phyloP scores from a whole-genome alignment of 2,888 invertebrate genomes.

The Erebia palarica region DNA sequence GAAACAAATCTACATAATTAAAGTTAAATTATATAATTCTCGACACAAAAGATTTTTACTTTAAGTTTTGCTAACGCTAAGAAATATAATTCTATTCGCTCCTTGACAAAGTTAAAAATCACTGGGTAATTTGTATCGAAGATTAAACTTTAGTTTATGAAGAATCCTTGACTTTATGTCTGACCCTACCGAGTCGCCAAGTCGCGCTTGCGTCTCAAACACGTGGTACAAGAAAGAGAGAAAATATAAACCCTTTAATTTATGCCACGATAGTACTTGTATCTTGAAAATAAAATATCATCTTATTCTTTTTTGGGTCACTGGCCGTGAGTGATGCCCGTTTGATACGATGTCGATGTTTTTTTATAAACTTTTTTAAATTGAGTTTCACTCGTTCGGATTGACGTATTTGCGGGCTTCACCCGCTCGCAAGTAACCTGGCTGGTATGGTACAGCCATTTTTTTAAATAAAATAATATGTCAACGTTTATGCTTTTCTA shows the following conservation, averaged over 20 bases:
- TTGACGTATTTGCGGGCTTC: neutral
- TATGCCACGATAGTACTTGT: conserved; percentile 80
- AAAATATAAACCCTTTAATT: conserved; percentile 80
- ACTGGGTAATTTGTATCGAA: neutral
- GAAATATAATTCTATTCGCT: neutral
- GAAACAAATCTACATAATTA: neutral
- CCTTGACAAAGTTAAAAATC: conserved; percentile 1
- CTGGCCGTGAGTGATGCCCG: conserved; percentile 70
- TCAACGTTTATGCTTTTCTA: too few species aligned
- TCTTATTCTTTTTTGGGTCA: conserved; percentile 76
- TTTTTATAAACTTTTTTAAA: conserved; percentile 28
- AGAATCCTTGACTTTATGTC: conserved; percentile 42
- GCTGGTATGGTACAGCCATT: too few species aligned
- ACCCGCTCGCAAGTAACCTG: too few species aligned
- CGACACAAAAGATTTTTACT: neutral
- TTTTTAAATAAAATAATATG: too few species aligned
- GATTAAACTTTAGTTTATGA: neutral
- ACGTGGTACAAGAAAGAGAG: conserved; percentile 76
- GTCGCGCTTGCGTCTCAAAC: conserved; percentile 65
- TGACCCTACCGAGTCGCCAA: conserved; percentile 61
- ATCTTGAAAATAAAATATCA: conserved; percentile 80
- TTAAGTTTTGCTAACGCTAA: neutral
- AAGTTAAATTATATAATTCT: neutral
- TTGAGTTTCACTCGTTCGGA: conserved; percentile 2
- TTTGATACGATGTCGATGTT: conserved; percentile 55